These are phyloP conservation scores for Prorops nasuta DNA, from an alignment of 1,140 invertebrate genomes.

Conservation along the genomic window DNA sequence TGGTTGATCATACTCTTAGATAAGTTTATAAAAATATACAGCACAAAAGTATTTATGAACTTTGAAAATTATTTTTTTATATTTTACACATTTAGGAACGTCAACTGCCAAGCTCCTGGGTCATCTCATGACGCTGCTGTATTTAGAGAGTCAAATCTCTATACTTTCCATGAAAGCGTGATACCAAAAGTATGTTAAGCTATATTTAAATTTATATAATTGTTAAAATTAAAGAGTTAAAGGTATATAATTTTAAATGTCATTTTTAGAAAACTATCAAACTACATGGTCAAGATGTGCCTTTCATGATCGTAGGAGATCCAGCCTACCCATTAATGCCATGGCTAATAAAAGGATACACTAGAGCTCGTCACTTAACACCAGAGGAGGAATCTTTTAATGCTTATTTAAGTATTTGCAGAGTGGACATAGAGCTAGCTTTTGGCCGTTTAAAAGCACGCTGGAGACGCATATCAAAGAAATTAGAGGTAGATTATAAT, in stretches of 20 bases:
- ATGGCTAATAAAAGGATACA: slow-evolving; percentile 42
- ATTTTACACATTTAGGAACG: slow-evolving; percentile 17
- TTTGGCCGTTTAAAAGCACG: slow-evolving; percentile 39
- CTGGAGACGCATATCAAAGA: slow-evolving; percentile 23
- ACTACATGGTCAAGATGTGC: neutral
- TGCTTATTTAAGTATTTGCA: slow-evolving; percentile 29
- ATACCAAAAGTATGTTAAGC: slow-evolving; percentile 11
- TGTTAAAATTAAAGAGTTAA: neutral
- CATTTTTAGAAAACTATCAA: neutral
- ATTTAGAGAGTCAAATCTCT: slow-evolving; percentile 18
- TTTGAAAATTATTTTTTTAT: slow-evolving; percentile 2
- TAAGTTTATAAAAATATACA: slow-evolving; percentile 8
- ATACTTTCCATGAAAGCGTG: slow-evolving; percentile 12
- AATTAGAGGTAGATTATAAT: slow-evolving; percentile 21
- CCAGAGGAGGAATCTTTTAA: no score
- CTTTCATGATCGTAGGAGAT: neutral
- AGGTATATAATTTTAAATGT: neutral
- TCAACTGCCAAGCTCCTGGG: slow-evolving; percentile 16
- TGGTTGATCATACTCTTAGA: slow-evolving; percentile 20
- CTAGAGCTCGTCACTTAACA: slow-evolving; percentile 16
- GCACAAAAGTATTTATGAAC: neutral
- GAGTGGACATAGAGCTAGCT: slow-evolving; percentile 38
- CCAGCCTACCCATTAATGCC: no score
- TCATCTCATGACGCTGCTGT: slow-evolving; percentile 19
- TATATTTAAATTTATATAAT: neutral